phyloP scores from a whole-genome alignment of 2,797 vertebrate genomes.

The Gymnothorax javanicus region DNA sequence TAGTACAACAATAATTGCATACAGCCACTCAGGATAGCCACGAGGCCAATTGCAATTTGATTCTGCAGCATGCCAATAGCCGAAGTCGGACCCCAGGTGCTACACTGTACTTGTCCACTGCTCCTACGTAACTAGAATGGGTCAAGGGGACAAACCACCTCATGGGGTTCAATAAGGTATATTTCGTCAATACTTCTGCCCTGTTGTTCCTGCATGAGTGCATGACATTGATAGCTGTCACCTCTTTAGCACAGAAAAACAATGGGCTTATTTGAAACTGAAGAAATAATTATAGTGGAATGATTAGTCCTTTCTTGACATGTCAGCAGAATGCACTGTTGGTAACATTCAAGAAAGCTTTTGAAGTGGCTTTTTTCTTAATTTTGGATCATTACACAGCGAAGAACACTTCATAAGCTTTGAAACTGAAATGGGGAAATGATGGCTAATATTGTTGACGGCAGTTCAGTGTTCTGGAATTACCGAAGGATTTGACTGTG shows the following conservation, averaged over 20 bases:
- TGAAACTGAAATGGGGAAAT: conserved; percentile 71
- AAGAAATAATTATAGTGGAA: conserved; percentile 71
- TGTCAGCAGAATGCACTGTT: conserved; percentile 72
- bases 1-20: no score
- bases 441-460: conserved; percentile 72
- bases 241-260: conserved; percentile 67
- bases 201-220: conserved; percentile 41
- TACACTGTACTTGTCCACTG: no score
- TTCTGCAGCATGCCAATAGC: background rate
- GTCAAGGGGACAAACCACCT: no score
- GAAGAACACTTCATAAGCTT: conserved; percentile 69
- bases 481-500: conserved; percentile 64
- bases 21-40: no score
- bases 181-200: conserved; percentile 38
- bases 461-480: conserved; percentile 74
- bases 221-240: conserved; percentile 64
- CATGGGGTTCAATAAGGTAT: conserved; percentile 9
- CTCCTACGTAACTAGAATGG: no score
- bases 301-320: conserved; percentile 74
- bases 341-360: conserved; percentile 70
- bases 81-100: background rate
- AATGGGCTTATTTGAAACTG: conserved; percentile 74
- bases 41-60: background rate
- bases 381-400: conserved; percentile 78
- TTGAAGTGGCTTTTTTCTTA: conserved; percentile 77